Percentiles rank a stretch among this genome's conserved stretches.
Conservation (phyloP, 2,888 invertebrate genomes). For the Noctua janthina region DNA sequence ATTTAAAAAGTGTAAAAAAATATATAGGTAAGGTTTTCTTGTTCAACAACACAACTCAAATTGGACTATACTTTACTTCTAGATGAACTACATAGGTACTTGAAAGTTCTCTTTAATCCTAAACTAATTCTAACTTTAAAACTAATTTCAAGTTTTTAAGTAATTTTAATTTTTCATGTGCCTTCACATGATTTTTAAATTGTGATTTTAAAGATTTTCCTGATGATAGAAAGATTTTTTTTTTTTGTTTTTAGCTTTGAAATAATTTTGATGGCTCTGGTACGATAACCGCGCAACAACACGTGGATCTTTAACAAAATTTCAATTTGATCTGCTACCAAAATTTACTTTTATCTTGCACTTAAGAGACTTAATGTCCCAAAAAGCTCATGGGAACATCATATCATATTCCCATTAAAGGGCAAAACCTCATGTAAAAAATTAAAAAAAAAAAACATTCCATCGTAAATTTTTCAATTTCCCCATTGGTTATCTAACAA, state of each 20-base stretch:
- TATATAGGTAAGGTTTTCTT: too few relatives aligned
- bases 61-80: background rate
- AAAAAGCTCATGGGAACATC: background rate
- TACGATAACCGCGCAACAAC: too few relatives aligned
- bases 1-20: background rate
- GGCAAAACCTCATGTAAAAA: background rate
- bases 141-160: slow-evolving; percentile 5
- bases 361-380: background rate
- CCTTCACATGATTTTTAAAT: background rate
- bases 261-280: too few relatives aligned
- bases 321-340: background rate
- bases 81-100: background rate
- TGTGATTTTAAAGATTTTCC: background rate
- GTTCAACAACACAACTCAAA: background rate
- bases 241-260: too few relatives aligned
- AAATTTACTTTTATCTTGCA: background rate
- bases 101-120: background rate
- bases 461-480: background rate
- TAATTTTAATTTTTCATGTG: background rate
- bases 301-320: background rate
- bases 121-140: background rate
- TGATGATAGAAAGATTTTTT: too few relatives aligned
- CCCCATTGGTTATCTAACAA: slow-evolving; percentile 1
- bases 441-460: background rate
- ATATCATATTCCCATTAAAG: slow-evolving; percentile 10